These are phyloP conservation scores for Nesogale talazaci DNA, from an alignment of 2,113 vertebrate species.

Conservation along the genomic window DNA sequence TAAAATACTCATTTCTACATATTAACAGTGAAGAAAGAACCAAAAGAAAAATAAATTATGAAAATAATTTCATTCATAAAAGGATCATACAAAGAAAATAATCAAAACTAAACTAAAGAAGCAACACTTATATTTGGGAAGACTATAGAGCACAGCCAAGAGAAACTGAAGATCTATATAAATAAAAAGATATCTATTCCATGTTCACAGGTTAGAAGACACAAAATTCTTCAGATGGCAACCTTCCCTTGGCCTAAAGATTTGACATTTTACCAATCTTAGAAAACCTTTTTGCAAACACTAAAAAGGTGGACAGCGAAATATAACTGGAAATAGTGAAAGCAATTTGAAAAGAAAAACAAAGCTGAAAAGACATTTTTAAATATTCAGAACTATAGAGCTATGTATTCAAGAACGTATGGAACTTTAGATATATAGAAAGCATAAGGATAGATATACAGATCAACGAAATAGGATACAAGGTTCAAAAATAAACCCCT, in stretches of 20 bases:
- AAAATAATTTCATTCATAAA: conserved; percentile 24
- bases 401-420: background rate
- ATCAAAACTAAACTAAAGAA: conserved; percentile 37
- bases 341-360: background rate
- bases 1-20: conserved; percentile 8
- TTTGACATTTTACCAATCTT: conserved; percentile 7
- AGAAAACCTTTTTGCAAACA: background rate
- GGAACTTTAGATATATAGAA: too few species aligned
- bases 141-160: background rate
- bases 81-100: conserved; percentile 25
- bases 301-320: conserved; percentile 12
- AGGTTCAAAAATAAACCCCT: background rate
- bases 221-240: background rate
- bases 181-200: background rate
- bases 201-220: background rate
- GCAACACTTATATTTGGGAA: background rate
- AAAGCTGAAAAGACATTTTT: too few species aligned
- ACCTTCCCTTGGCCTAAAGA: background rate
- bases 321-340: background rate
- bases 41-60: conserved; percentile 8
- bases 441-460: background rate
- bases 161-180: conserved; percentile 27
- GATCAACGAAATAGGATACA: background rate
- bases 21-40: conserved; percentile 17
- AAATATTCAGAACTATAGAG: conserved; percentile 25